phyloP scores from a whole-genome alignment of 2,888 invertebrate genomes.

The Hipparchia semele region DNA sequence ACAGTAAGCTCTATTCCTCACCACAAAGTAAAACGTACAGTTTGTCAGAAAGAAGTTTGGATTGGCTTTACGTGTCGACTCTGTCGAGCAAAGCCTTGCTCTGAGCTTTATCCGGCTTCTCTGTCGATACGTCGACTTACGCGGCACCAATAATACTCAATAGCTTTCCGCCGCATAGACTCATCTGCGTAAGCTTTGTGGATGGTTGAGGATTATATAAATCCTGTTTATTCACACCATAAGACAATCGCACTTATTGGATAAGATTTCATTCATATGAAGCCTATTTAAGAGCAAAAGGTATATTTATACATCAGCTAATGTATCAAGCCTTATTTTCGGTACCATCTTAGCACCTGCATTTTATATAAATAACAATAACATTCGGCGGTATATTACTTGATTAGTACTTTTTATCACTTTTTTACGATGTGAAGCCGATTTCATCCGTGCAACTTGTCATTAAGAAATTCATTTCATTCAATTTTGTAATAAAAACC shows the following conservation, averaged over 20 bases:
- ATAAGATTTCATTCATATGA: neutral
- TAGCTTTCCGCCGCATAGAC: slow-evolving; percentile 34
- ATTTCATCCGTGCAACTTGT: no score
- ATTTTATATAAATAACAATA: no score
- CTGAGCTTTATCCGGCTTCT: slow-evolving; percentile 32
- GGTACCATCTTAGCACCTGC: no score
- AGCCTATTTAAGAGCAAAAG: neutral
- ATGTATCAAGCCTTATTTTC: no score
- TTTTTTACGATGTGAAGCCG: no score
- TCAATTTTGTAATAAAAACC: no score
- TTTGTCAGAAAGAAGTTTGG: slow-evolving; percentile 6
- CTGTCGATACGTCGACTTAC: slow-evolving; percentile 48
- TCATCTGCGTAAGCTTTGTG: slow-evolving; percentile 20
- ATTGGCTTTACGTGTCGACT: slow-evolving; percentile 12
- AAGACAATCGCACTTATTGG: neutral
- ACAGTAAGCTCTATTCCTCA: neutral
- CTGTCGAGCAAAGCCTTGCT: slow-evolving; percentile 3
- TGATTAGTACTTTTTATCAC: no score
- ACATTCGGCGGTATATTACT: no score
- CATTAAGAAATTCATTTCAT: no score
- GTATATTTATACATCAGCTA: no score
- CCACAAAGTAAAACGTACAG: neutral
- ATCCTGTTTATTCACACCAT: slow-evolving; percentile 10
- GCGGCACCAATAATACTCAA: slow-evolving; percentile 29
- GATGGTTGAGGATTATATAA: slow-evolving; percentile 20